Base-by-base conservation (phyloP, 2,888 invertebrate species). In the Lagria hirta region DNA sequence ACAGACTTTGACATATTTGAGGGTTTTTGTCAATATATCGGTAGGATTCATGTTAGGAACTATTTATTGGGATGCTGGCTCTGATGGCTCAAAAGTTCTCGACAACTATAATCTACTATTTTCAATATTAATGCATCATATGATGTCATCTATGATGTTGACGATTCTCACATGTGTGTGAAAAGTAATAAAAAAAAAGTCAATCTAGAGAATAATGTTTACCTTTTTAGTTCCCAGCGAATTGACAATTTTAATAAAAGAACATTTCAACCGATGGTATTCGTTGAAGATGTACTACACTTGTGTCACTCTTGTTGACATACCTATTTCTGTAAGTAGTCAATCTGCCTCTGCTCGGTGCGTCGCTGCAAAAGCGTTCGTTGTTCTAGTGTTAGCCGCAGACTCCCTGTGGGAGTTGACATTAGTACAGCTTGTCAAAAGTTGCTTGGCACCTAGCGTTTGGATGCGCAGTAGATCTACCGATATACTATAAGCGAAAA, bases 101-200 rank as follows among this genome's bases (percentile, higher is more conserved):
- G 87, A 88, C 61, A 91, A 90, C 69, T 91, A 89, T 60, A 90
- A 90, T 72, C 79, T 93, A 46, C 74, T 95, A 5, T 96, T 96
- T 71, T 88, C 93, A 17, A 88, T 93, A 57, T 77, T 95, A 44
- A 88, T 96, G 77, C 95, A 96, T 70, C 87, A 93, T 60, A 92
- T 89, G 77, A 88, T 90, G 86, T 85, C 88, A 1, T 86, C 89
- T 0, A 90, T 90, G 88, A 90, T 91, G 90, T 75, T 91, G 11
- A 90, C 89, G 1, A 86, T 90, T 48, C 76, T 91, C 17, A 90
- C 89, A 6, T 90, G 90, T 90, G 73, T 80, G 86, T 77, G 45
- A 15, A n/a, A 7, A 12, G 11, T 2, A 2, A 29, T 5, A 8
- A 32, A 38, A 18, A 28, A 29, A 7, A 13, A 14, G 21, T 42